Conservation (phyloP, 2,888 invertebrate species). For the Hydraecia micacea region DNA sequence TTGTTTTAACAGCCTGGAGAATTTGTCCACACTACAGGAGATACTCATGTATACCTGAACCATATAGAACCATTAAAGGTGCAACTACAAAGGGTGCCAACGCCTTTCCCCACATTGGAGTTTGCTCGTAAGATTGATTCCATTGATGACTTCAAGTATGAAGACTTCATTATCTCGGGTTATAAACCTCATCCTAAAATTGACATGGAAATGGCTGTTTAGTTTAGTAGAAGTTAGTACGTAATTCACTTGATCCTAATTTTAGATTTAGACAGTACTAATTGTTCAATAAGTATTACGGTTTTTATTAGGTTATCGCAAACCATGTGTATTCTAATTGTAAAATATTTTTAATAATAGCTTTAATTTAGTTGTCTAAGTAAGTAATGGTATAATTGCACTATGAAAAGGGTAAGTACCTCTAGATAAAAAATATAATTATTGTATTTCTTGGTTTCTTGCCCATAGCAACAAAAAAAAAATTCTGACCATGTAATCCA, state of each 20-base stretch:
- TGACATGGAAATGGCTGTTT: conserved; percentile 97
- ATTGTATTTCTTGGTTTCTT: background rate
- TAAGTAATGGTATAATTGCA: conserved; percentile 3
- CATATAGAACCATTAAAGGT: conserved; percentile 95
- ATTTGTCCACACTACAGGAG: conserved; percentile 98
- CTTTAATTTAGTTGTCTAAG: background rate
- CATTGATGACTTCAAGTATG: conserved; percentile 96
- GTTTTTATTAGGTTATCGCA: conserved; percentile 9
- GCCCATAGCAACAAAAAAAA: background rate
- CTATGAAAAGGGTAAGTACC: background rate
- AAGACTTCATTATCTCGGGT: conserved; percentile 95
- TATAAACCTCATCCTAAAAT: conserved; percentile 98
- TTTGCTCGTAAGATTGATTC: conserved; percentile 93
- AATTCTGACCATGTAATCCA: background rate
- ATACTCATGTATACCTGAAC: conserved; percentile 98
- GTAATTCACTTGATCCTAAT: background rate
- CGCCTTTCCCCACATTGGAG: conserved; percentile 94
- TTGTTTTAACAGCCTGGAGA: conserved; percentile 94
- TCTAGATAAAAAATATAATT: background rate
- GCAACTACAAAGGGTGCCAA: conserved; percentile 95
- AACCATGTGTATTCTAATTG: conserved; percentile 19
- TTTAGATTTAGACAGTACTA: background rate
- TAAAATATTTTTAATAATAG: conserved; percentile 13
- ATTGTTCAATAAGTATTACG: conserved; percentile 34
- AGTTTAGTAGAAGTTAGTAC: conserved; percentile 41